Conservation (phyloP, 2,797 vertebrate genomes). For the Cirrhinus molitorella region DNA sequence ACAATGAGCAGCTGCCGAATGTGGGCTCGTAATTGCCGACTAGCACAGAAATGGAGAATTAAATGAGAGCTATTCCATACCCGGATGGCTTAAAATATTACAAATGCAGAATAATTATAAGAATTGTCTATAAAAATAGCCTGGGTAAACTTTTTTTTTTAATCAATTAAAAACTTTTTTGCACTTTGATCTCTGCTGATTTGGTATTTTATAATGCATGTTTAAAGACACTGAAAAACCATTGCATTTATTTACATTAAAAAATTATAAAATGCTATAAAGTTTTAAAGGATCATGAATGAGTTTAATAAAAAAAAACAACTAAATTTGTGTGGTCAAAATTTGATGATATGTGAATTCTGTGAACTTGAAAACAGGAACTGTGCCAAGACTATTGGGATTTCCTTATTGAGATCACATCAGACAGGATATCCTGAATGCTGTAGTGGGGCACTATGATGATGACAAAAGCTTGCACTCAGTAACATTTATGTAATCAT, state of each 20-base stretch:
- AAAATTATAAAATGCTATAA: background rate
- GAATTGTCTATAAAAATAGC: background rate
- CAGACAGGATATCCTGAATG: conserved; percentile 37
- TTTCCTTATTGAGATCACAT: conserved; percentile 44
- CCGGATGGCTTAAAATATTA: conserved; percentile 15
- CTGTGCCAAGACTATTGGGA: conserved; percentile 21
- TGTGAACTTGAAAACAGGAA: conserved; percentile 5
- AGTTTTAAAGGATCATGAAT: background rate
- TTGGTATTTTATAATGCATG: background rate
- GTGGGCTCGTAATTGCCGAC: conserved; percentile 11
- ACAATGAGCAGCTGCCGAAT: conserved; percentile 3
- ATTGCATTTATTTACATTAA: background rate
- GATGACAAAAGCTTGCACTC: background rate
- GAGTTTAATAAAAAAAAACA: background rate
- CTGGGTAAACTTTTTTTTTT: background rate
- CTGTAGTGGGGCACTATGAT: background rate
- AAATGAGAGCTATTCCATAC: conserved; percentile 2
- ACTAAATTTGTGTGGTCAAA: background rate
- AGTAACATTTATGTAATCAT: background rate
- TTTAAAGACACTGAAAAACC: background rate
- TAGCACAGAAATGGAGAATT: conserved; percentile 22
- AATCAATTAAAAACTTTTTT: background rate
- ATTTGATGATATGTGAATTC: background rate
- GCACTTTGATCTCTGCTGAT: background rate
- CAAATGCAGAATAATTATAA: background rate